These are phyloP conservation scores for Euphysa ruthae DNA, from an alignment of 30 jellyfish, hydroid and myxozoan species.

Conservation along the genomic window DNA sequence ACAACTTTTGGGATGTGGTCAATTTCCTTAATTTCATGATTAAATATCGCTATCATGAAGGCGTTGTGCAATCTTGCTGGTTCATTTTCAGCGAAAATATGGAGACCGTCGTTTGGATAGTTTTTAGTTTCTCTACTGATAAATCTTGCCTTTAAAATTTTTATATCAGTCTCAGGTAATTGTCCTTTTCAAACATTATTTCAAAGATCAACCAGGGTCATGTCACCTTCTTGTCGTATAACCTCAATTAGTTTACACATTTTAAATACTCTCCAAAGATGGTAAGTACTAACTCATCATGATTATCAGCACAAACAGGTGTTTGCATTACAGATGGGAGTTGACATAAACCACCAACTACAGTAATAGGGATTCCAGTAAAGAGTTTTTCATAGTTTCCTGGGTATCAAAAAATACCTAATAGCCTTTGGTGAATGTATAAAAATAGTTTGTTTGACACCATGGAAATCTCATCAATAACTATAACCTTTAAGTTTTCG, in stretches of 20 bases:
- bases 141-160: too few relatives aligned
- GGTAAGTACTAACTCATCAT: not conserved
- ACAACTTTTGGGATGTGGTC: too few relatives aligned
- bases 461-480: too few relatives aligned
- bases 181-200: too few relatives aligned
- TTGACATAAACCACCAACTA: not conserved
- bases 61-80: too few relatives aligned
- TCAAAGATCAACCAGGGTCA: slow-evolving; percentile 2
- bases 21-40: too few relatives aligned
- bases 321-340: not conserved
- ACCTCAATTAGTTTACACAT: slow-evolving; percentile 1
- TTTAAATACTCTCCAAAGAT: not conserved
- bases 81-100: too few relatives aligned
- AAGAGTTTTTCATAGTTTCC: not conserved
- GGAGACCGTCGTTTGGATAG: too few relatives aligned
- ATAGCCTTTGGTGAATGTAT: slow-evolving; percentile 1
- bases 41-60: too few relatives aligned
- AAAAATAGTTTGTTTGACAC: not conserved
- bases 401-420: not conserved
- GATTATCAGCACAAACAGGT: not conserved
- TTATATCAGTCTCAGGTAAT: too few relatives aligned
- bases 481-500: too few relatives aligned
- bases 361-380: not conserved
- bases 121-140: too few relatives aligned
- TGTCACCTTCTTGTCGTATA: not conserved